Percentiles rank a stretch among this genome's conserved stretches.
Conservation (phyloP, 2,888 invertebrate species). For the Cryptocheilus praepositus region DNA sequence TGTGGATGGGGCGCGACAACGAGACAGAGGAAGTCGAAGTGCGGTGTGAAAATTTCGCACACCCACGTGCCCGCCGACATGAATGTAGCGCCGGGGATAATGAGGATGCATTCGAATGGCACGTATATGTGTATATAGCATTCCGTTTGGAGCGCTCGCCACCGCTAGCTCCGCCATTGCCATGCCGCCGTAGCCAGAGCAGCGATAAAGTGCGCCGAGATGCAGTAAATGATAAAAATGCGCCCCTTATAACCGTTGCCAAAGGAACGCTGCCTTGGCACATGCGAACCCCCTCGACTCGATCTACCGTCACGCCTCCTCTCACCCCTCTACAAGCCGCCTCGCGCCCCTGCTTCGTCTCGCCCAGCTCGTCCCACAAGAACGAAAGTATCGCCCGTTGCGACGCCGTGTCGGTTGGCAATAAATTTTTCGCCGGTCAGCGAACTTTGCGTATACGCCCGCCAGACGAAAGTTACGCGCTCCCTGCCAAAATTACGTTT, state of each 20-base stretch:
- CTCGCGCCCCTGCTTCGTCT: too few relatives aligned
- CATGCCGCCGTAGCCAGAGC: background rate
- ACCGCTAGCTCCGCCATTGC: too few relatives aligned
- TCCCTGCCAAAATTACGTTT: too few relatives aligned
- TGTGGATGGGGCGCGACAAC: background rate
- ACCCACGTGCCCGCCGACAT: slow-evolving; percentile 45
- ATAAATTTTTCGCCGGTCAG: slow-evolving; percentile 39
- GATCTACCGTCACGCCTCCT: background rate
- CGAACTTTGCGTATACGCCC: slow-evolving; percentile 2
- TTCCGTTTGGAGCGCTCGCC: background rate
- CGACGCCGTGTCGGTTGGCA: slow-evolving; percentile 18
- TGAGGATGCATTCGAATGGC: slow-evolving; percentile 56
- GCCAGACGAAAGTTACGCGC: slow-evolving; percentile 7
- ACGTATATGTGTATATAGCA: slow-evolving; percentile 20
- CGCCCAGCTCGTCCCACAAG: background rate
- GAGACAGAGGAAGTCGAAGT: background rate
- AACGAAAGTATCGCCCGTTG: slow-evolving; percentile 3
- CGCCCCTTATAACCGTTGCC: slow-evolving; percentile 10
- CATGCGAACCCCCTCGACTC: background rate
- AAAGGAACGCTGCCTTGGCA: slow-evolving; percentile 7
- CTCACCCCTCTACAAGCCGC: too few relatives aligned
- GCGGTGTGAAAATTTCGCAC: slow-evolving; percentile 54
- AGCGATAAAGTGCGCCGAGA: slow-evolving; percentile 23
- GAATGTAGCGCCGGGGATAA: slow-evolving; percentile 55
- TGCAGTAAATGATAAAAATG: slow-evolving; percentile 31